Percentiles rank a stretch among this genome's conserved stretches.
Evolutionary conservation across 2,888 invertebrate species (phyloP).

Genomic region (Ptilodon capucinus): DNA sequence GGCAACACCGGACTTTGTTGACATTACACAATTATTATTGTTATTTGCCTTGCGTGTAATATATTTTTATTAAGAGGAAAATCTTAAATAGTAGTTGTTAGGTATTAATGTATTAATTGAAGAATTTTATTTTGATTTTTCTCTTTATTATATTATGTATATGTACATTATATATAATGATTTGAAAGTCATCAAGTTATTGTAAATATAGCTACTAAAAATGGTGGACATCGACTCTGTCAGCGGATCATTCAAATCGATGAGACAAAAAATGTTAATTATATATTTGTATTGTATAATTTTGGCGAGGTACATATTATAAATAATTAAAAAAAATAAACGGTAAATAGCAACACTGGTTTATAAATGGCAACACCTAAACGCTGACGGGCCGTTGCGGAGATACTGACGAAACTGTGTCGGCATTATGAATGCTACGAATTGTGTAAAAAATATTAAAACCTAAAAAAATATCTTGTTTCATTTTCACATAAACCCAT

Average conservation of each 20-base stretch:
- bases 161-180: conserved; percentile 76
- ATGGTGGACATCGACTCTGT: conserved; percentile 60
- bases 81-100: conserved; percentile 80
- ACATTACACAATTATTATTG: conserved; percentile 58
- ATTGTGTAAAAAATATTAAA: conserved; percentile 84
- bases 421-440: conserved; percentile 84
- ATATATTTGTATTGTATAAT: conserved; percentile 78
- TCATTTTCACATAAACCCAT: conserved; percentile 47
- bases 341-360: conserved; percentile 56
- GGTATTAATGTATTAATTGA: conserved; percentile 81
- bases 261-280: conserved; percentile 50
- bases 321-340: conserved; percentile 47
- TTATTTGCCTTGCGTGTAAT: conserved; percentile 78
- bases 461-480: conserved; percentile 76
- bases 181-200: conserved; percentile 76
- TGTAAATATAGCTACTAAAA: conserved; percentile 79
- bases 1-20: conserved; percentile 67
- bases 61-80: conserved; percentile 81
- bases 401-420: conserved; percentile 63
- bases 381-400: conserved; percentile 64
- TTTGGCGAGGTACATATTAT: conserved; percentile 59
- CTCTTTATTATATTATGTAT: conserved; percentile 74
- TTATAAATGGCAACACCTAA: conserved; percentile 50
- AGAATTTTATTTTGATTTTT: conserved; percentile 81
- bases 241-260: conserved; percentile 61